These are phyloP conservation scores for Pseudomyrmex concolor DNA, from an alignment of 1,140 invertebrate genomes.

Conservation along the genomic window DNA sequence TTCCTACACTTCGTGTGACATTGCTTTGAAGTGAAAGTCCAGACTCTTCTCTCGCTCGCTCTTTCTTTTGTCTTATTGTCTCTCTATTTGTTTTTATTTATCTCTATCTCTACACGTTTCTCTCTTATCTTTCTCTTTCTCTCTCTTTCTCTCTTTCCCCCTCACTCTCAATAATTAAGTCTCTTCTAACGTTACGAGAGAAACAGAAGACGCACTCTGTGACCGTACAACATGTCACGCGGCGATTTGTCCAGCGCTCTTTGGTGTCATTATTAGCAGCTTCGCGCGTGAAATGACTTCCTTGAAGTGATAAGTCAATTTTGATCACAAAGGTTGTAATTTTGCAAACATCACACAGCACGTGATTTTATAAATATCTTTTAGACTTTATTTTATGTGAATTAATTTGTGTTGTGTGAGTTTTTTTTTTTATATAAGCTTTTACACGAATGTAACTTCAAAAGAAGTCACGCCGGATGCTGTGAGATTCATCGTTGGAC, in stretches of 20 bases:
- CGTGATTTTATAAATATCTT: slow-evolving; percentile 4
- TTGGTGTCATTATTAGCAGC: background rate
- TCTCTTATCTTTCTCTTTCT: background rate
- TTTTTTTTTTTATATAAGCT: background rate
- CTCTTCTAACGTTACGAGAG: slow-evolving; percentile 54
- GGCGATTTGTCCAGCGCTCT: slow-evolving; percentile 24
- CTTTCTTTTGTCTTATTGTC: slow-evolving; percentile 9
- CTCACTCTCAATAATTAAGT: slow-evolving; percentile 14
- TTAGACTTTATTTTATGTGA: too few relatives aligned
- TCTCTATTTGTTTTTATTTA: background rate
- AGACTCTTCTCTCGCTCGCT: slow-evolving; percentile 1
- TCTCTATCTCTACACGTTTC: background rate
- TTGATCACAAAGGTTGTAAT: background rate
- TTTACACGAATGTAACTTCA: background rate
- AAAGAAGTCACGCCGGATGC: background rate
- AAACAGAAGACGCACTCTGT: slow-evolving; percentile 67
- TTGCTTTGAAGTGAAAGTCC: slow-evolving; percentile 20
- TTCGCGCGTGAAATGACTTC: background rate
- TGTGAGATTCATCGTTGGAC: slow-evolving; percentile 2
- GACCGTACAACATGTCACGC: slow-evolving; percentile 23
- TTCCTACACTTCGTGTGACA: background rate
- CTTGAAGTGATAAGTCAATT: background rate
- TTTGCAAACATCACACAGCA: background rate
- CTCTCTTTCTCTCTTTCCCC: slow-evolving; percentile 15
- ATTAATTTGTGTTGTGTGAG: too few relatives aligned